Conservation (phyloP, 2,113 vertebrate genomes). For the Synchiropus splendidus region DNA sequence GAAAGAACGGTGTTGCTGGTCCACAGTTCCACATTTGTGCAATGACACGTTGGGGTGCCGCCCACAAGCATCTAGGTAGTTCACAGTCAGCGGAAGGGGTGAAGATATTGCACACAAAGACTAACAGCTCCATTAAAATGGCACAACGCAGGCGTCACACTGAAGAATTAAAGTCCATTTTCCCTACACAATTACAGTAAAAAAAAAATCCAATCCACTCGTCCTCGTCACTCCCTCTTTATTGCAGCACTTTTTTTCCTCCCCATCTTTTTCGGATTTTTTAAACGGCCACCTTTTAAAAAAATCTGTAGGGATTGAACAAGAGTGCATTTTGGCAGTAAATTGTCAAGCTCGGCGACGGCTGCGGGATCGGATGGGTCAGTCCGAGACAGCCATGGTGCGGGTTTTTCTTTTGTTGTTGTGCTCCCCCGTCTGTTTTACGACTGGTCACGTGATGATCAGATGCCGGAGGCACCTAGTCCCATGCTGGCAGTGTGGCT, state of each 20-base stretch:
- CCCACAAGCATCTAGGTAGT: conserved; percentile 44
- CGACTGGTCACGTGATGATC: conserved; percentile 63
- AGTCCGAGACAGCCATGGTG: conserved; percentile 15
- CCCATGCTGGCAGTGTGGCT: conserved; percentile 94
- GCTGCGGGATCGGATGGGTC: no score
- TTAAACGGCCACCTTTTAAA: conserved; percentile 43
- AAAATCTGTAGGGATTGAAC: conserved; percentile 41
- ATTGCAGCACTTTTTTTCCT: conserved; percentile 58
- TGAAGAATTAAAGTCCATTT: conserved; percentile 39
- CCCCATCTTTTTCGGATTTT: conserved; percentile 26
- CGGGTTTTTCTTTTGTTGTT: conserved; percentile 12
- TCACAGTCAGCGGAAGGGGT: conserved; percentile 42
- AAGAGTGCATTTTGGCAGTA: conserved; percentile 80
- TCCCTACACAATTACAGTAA: conserved; percentile 43
- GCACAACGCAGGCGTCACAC: conserved; percentile 56
- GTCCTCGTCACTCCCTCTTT: conserved; percentile 42
- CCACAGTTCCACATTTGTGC: conserved; percentile 36
- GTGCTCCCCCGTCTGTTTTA: conserved; percentile 13
- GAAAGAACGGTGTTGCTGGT: conserved; percentile 19
- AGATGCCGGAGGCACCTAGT: conserved; percentile 94
- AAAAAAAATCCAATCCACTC: conserved; percentile 48
- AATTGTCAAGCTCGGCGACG: conserved; percentile 34
- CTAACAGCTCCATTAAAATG: conserved; percentile 58
- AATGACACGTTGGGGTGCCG: conserved; percentile 21
- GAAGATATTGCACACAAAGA: conserved; percentile 66